Percentiles rank a stretch among this genome's conserved stretches.
These are phyloP conservation scores for Atrina japonica DNA, from an alignment of 2,888 invertebrate genomes.

Conservation along the genomic window DNA sequence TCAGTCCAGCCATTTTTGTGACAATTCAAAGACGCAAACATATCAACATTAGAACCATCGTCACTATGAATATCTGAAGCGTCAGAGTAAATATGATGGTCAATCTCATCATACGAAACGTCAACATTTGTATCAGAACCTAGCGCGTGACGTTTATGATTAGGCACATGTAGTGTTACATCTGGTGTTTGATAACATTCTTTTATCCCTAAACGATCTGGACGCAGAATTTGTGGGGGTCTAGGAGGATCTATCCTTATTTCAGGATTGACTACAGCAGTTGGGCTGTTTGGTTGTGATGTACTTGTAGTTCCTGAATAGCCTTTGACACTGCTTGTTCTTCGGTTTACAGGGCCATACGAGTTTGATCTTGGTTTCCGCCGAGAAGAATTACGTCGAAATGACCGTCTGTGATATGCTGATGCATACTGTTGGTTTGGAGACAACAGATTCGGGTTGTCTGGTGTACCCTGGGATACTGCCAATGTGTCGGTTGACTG, in stretches of 20 bases:
- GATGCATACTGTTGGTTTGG: constrained; percentile 52
- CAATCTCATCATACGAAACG: constrained; percentile 17
- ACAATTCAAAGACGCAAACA: constrained; percentile 7
- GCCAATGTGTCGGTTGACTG: constrained; percentile 30
- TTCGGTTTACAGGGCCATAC: constrained; percentile 44
- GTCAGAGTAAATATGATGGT: constrained; percentile 57
- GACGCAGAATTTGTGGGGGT: constrained; percentile 56
- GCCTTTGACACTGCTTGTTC: constrained; percentile 29
- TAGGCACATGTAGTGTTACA: constrained; percentile 41
- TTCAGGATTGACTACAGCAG: constrained; percentile 53
- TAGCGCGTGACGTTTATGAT: constrained; percentile 10
- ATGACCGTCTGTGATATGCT: constrained; percentile 42
- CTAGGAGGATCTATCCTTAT: constrained; percentile 63
- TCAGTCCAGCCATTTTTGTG: constrained; percentile 17
- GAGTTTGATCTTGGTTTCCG: constrained; percentile 51
- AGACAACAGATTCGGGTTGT: constrained; percentile 51
- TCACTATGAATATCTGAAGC: constrained; percentile 60
- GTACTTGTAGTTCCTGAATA: constrained; percentile 25
- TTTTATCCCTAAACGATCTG: constrained; percentile 34
- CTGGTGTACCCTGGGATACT: constrained; percentile 29
- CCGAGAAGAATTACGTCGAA: constrained; percentile 44
- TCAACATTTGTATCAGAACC: constrained; percentile 15
- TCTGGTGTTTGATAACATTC: constrained; percentile 33
- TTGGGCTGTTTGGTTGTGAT: constrained; percentile 57
- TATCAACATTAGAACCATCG: constrained; percentile 51